Evolutionary conservation across 1,140 invertebrate genomes (phyloP).

Genomic region (Pissodes strobi): DNA sequence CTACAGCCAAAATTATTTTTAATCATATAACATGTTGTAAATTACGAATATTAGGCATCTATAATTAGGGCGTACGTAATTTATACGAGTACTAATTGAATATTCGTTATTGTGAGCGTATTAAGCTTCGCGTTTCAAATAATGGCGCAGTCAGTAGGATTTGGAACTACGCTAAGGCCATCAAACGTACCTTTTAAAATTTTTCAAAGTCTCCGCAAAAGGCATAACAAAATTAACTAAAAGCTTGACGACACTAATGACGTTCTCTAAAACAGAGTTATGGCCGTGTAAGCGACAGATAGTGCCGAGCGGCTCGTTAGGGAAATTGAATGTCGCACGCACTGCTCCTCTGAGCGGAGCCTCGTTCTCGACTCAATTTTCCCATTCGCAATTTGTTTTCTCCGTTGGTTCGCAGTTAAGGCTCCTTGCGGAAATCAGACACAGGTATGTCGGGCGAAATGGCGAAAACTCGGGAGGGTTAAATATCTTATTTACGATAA

Average conservation of each 20-base stretch:
- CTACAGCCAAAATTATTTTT: too few species aligned
- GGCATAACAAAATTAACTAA: too few species aligned
- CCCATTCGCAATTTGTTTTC: constrained; percentile 35
- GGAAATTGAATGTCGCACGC: constrained; percentile 36
- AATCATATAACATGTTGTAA: too few species aligned
- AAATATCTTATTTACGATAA: constrained; percentile 24
- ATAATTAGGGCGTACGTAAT: too few species aligned
- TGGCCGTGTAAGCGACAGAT: constrained; percentile 19
- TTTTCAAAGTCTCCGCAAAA: too few species aligned
- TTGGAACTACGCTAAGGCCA: too few species aligned
- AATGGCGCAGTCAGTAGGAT: too few species aligned
- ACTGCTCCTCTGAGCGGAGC: constrained; percentile 14
- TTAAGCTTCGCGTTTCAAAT: too few species aligned
- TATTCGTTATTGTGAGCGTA: too few species aligned
- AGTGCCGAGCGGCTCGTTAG: constrained; percentile 22
- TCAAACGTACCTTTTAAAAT: too few species aligned
- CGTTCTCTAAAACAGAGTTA: constrained; percentile 26
- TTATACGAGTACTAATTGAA: too few species aligned
- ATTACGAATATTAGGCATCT: too few species aligned
- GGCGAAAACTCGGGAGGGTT: constrained; percentile 4
- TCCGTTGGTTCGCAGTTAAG: constrained; percentile 19
- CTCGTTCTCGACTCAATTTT: constrained; percentile 31
- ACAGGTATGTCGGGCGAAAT: constrained; percentile 17
- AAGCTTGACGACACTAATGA: constrained; percentile 24
- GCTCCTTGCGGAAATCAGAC: constrained; percentile 29